Conservation (phyloP, 2,888 invertebrate species). For the Morpho deidamia region DNA sequence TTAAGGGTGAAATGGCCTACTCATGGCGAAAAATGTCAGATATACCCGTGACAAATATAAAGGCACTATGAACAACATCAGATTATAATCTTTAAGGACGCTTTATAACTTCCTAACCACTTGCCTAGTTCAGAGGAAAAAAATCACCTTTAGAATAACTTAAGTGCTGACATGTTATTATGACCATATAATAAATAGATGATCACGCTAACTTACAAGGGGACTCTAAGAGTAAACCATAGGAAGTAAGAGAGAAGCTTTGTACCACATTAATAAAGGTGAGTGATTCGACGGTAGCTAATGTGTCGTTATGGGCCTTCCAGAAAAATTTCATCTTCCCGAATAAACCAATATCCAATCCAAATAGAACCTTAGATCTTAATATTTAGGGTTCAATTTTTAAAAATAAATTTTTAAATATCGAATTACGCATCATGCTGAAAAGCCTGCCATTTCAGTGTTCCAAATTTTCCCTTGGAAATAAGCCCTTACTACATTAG, state of each 20-base stretch:
- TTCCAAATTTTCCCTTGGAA: conserved; percentile 8
- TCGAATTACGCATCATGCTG: conserved; percentile 50
- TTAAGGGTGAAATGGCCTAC: too few relatives aligned
- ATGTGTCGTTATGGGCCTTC: conserved; percentile 70
- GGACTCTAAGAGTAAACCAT: conserved; percentile 9
- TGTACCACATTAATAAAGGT: conserved; percentile 73
- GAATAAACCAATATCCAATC: conserved; percentile 29
- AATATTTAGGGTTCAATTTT: conserved; percentile 36
- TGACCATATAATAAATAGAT: conserved; percentile 10
- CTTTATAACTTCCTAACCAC: too few relatives aligned
- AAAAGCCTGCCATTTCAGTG: conserved; percentile 55
- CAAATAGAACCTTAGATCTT: conserved; percentile 34
- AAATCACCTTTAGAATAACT: not conserved
- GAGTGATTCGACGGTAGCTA: conserved; percentile 63
- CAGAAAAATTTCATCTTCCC: conserved; percentile 66
- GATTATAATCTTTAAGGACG: too few relatives aligned
- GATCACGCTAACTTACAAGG: conserved; percentile 18
- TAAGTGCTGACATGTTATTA: conserved; percentile 29
- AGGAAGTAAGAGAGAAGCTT: conserved; percentile 50
- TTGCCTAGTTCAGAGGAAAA: too few relatives aligned
- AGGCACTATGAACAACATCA: too few relatives aligned
- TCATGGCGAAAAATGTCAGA: too few relatives aligned
- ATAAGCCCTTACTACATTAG: conserved; percentile 6
- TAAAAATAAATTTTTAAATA: conserved; percentile 21
- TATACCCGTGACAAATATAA: too few relatives aligned